Conservation (phyloP, 2,113 vertebrate species). For the Mugil cephalus region DNA sequence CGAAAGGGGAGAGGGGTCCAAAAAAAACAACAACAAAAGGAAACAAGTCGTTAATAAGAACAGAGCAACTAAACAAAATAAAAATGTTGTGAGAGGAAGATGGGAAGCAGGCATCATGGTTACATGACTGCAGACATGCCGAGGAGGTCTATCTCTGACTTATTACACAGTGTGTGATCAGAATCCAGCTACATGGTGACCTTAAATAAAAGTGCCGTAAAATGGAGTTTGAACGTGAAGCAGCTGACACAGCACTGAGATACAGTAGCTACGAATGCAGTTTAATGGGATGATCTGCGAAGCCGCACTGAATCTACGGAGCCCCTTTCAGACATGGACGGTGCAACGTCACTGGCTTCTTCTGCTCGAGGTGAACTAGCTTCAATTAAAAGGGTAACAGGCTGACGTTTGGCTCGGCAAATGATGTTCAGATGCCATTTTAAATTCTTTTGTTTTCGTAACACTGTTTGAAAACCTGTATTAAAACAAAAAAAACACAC, state of each 20-base stretch:
- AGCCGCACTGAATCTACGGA: conserved; percentile 37
- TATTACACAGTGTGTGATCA: neutral
- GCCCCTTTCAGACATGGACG: conserved; percentile 64
- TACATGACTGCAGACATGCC: conserved; percentile 39
- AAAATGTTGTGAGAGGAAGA: conserved; percentile 16
- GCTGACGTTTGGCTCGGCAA: too few species aligned
- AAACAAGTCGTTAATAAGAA: conserved; percentile 55
- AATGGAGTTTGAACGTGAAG: neutral
- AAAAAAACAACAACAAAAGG: conserved; percentile 30
- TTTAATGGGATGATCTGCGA: conserved; percentile 4
- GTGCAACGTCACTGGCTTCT: neutral
- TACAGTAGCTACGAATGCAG: conserved; percentile 9
- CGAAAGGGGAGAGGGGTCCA: conserved; percentile 5
- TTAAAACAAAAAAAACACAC: too few species aligned
- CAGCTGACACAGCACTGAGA: conserved; percentile 2
- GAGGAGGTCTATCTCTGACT: neutral
- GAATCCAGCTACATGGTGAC: neutral
- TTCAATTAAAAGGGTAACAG: too few species aligned
- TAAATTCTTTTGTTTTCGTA: too few species aligned
- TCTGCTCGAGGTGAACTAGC: too few species aligned
- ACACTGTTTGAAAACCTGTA: too few species aligned
- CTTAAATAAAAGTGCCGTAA: neutral
- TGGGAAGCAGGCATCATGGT: conserved; percentile 22
- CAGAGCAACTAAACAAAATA: conserved; percentile 3
- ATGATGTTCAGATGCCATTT: too few species aligned